phyloP scores from a whole-genome alignment of 2,888 invertebrate genomes.

The Pasiphila rectangulata region DNA sequence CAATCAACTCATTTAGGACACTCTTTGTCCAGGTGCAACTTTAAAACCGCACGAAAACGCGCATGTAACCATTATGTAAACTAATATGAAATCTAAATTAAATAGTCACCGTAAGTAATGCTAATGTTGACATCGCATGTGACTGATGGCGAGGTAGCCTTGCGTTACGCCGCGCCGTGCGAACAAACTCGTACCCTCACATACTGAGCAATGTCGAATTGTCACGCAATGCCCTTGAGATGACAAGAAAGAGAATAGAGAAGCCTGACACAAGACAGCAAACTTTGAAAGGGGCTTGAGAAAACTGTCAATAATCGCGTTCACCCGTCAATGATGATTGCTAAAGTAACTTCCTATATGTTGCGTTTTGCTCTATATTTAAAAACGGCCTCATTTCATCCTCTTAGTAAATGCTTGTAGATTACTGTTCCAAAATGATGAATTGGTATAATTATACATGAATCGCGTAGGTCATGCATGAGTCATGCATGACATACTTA shows the following conservation, averaged over 20 bases:
- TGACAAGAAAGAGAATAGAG: slow-evolving; percentile 9
- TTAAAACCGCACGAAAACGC: too few species aligned
- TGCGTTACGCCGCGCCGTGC: slow-evolving; percentile 47
- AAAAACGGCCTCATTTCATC: neutral
- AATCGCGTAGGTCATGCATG: neutral
- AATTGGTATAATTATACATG: neutral
- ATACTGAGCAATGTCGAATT: slow-evolving; percentile 41
- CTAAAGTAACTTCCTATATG: neutral
- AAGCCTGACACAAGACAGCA: slow-evolving; percentile 8
- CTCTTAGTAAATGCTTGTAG: neutral
- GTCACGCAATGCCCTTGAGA: slow-evolving; percentile 55
- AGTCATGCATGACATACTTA: slow-evolving; percentile 1
- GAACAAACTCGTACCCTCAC: slow-evolving; percentile 46
- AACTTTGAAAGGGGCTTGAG: neutral
- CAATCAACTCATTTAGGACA: too few species aligned
- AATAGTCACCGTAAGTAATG: slow-evolving; percentile 14
- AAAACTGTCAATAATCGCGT: neutral
- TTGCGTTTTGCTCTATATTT: neutral
- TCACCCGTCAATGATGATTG: neutral
- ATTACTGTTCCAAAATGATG: neutral
- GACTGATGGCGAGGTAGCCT: slow-evolving; percentile 39
- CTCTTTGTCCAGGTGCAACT: too few species aligned
- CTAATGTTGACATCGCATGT: slow-evolving; percentile 44
- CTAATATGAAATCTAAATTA: slow-evolving; percentile 12
- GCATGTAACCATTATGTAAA: neutral